Conservation (phyloP, 1,140 invertebrate genomes). For the Nephotettix cincticeps region DNA sequence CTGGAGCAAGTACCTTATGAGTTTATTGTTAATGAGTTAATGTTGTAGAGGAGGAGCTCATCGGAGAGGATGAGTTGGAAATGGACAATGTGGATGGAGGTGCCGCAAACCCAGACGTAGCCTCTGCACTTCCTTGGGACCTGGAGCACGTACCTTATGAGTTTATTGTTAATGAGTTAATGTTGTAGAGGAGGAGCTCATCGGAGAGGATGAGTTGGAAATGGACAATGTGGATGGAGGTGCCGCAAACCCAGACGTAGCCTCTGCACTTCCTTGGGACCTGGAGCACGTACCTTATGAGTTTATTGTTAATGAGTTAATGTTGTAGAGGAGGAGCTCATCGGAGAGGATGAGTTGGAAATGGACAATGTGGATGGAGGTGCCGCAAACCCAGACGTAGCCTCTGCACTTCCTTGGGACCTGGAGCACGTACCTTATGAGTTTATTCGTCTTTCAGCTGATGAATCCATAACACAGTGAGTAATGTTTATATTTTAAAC, state of each 20-base stretch:
- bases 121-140: slow-evolving; percentile 59
- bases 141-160: slow-evolving; percentile 66
- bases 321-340: slow-evolving; percentile 20
- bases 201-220: slow-evolving; percentile 21
- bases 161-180: slow-evolving; percentile 57
- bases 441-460: slow-evolving; percentile 53
- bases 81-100: slow-evolving; percentile 44
- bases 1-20: slow-evolving; percentile 50
- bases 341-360: slow-evolving; percentile 21
- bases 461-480: slow-evolving; percentile 46
- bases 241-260: slow-evolving; percentile 52
- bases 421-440: slow-evolving; percentile 65
- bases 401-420: slow-evolving; percentile 59
- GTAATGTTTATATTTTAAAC: too few species aligned
- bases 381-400: slow-evolving; percentile 52
- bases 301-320: slow-evolving; percentile 55
- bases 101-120: slow-evolving; percentile 53
- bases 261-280: slow-evolving; percentile 59
- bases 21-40: slow-evolving; percentile 54
- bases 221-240: slow-evolving; percentile 35
- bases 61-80: slow-evolving; percentile 25
- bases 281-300: slow-evolving; percentile 65
- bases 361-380: slow-evolving; percentile 35
- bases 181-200: slow-evolving; percentile 20
- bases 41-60: slow-evolving; percentile 17